Base-by-base conservation (phyloP, 2,113 vertebrate species). In the Bos javanicus region DNA sequence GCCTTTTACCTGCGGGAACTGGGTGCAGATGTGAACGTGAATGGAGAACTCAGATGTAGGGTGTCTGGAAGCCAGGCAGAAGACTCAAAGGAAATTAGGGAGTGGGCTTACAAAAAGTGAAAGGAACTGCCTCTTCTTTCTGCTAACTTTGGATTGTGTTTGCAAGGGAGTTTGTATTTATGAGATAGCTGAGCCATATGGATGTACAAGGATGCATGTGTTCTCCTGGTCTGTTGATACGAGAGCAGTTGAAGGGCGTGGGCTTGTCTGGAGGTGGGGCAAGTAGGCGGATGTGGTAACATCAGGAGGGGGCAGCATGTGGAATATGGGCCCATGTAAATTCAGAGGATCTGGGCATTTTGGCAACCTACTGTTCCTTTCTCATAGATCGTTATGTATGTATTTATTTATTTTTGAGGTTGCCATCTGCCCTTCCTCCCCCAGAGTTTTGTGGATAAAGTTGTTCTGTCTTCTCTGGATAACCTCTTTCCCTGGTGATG, bases 111-210 rank as follows among this genome's bases (percentile, higher is more conserved):
- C 84, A 92, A 87, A 78, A 96, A 90, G 50, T 88, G n/a, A 91
- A 54, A 85, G 83, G 74, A 90, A 54, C 83, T 83, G 71, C 85
- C 50, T 94, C 82, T 93, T 67, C 50, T 93, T 90, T 82, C 54
- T 98, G 92, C 60, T 97, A 71, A 96, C 85, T 97, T 96, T 74
- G 92, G 91, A n/a, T 88, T 82, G 36, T 92, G 7, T 91, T 88
- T 97, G 95, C 90, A 76, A 86, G 59, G 92, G 57, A 71, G 76
- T 95, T 92, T 91, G 94, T 90, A 30, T 96, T 96, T 96, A 91
- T 98, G 95, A 93, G 97, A 64, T 93, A 59, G 62, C 67, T 33
- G 86, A 95, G 95, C 97, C 98, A 97, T 97, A 90, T 97, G 98
- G 97, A 74, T 78, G 82, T 43, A 13, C 56, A 26, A 10, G 28